Percentiles rank a stretch among this genome's conserved stretches.
These are phyloP conservation scores for Nymphalis io DNA, from an alignment of 1,140 invertebrate species.

Conservation along the genomic window DNA sequence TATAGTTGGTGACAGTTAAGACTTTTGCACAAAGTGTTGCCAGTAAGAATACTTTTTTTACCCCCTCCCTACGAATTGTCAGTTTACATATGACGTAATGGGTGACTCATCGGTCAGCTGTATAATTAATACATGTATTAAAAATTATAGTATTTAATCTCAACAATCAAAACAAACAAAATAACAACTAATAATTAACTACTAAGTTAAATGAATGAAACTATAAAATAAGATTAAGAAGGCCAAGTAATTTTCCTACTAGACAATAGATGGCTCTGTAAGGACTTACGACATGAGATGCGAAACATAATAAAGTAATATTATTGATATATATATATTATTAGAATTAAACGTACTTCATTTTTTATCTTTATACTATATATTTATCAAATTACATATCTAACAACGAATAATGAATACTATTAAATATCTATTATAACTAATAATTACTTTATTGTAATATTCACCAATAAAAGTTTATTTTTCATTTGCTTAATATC, in stretches of 20 bases:
- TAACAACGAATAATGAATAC: too few species aligned
- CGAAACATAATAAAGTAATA: too few species aligned
- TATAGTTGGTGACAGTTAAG: slow-evolving; percentile 47
- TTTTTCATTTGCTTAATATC: too few species aligned
- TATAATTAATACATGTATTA: slow-evolving; percentile 10
- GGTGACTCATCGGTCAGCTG: slow-evolving; percentile 45
- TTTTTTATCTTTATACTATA: too few species aligned
- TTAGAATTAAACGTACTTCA: too few species aligned
- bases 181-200: neutral
- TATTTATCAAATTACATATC: too few species aligned
- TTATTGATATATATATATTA: too few species aligned
- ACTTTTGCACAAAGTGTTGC: slow-evolving; percentile 49
- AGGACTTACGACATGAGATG: too few species aligned
- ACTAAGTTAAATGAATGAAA: neutral
- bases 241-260: slow-evolving; percentile 16
- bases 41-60: slow-evolving; percentile 43
- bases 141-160: neutral
- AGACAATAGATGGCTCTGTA: slow-evolving; percentile 34
- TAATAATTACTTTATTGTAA: too few species aligned
- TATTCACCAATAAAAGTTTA: too few species aligned
- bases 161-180: neutral
- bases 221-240: neutral
- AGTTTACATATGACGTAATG: slow-evolving; percentile 39
- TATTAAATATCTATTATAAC: too few species aligned
- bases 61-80: slow-evolving; percentile 16